These are phyloP conservation scores for Ptilodon capucinus DNA, from an alignment of 2,888 invertebrate species.

Conservation along the genomic window DNA sequence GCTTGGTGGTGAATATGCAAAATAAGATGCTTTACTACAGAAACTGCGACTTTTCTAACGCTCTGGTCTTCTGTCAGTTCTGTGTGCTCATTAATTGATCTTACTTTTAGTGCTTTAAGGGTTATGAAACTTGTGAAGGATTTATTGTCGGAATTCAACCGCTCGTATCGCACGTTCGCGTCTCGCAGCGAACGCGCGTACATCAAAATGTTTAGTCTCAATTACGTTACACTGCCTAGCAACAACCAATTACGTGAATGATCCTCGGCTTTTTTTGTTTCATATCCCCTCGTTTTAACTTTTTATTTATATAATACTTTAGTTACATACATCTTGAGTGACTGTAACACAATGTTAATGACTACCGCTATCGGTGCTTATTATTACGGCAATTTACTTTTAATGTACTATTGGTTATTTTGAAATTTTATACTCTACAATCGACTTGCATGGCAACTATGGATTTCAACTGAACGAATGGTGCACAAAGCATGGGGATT, in stretches of 20 bases:
- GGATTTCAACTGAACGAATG: background rate
- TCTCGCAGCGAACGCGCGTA: conserved; percentile 34
- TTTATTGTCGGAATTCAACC: conserved; percentile 14
- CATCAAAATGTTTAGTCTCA: conserved; percentile 33
- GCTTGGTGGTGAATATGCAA: background rate
- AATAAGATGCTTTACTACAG: too few species aligned
- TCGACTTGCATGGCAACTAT: background rate
- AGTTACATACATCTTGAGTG: conserved; percentile 31
- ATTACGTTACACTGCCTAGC: conserved; percentile 39
- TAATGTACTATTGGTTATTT: conserved; percentile 8
- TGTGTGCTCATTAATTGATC: background rate
- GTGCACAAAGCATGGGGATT: background rate
- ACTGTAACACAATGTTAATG: conserved; percentile 37
- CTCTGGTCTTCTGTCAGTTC: background rate
- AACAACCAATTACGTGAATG: conserved; percentile 46
- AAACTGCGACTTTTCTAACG: too few species aligned
- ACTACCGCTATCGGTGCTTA: conserved; percentile 32
- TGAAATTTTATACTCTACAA: background rate
- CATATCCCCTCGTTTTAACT: conserved; percentile 28
- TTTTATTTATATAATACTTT: conserved; percentile 11
- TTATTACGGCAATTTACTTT: conserved; percentile 25
- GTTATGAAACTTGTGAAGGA: conserved; percentile 6
- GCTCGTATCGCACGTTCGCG: conserved; percentile 27
- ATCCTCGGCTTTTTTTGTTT: conserved; percentile 34
- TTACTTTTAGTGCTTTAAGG: background rate